These are phyloP conservation scores for Laothoe populi DNA, from an alignment of 2,888 invertebrate species.

Conservation along the genomic window DNA sequence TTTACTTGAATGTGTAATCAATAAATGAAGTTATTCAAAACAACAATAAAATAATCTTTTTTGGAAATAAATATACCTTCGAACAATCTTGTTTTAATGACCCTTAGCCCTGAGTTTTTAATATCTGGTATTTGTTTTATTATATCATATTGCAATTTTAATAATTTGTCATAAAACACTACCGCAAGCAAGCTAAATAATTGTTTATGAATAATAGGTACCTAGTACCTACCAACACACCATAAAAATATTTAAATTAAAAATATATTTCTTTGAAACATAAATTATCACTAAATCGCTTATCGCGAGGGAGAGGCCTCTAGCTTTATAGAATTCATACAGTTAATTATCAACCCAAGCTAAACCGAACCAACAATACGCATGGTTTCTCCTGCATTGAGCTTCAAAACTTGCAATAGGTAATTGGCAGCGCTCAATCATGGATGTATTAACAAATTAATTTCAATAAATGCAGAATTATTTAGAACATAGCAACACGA, in stretches of 20 bases:
- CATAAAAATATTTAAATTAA: too few relatives aligned
- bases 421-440: constrained; percentile 7
- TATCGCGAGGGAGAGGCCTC: not conserved
- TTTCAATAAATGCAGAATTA: constrained; percentile 10
- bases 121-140: too few relatives aligned
- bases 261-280: too few relatives aligned
- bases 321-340: not conserved
- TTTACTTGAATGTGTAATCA: constrained; percentile 75
- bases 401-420: constrained; percentile 1
- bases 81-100: not conserved
- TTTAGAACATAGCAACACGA: constrained; percentile 11
- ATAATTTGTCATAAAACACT: too few relatives aligned
- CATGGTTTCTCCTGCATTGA: constrained; percentile 16
- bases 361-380: constrained; percentile 11
- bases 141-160: too few relatives aligned
- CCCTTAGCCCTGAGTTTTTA: not conserved
- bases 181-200: too few relatives aligned
- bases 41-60: not conserved
- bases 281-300: not conserved
- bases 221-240: too few relatives aligned
- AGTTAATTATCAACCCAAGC: not conserved
- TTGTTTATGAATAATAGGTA: too few relatives aligned
- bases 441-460: constrained; percentile 7
- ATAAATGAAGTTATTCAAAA: not conserved
- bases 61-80: not conserved